Base-by-base conservation (phyloP, 2,113 vertebrate species). In the Scolopax mira region DNA sequence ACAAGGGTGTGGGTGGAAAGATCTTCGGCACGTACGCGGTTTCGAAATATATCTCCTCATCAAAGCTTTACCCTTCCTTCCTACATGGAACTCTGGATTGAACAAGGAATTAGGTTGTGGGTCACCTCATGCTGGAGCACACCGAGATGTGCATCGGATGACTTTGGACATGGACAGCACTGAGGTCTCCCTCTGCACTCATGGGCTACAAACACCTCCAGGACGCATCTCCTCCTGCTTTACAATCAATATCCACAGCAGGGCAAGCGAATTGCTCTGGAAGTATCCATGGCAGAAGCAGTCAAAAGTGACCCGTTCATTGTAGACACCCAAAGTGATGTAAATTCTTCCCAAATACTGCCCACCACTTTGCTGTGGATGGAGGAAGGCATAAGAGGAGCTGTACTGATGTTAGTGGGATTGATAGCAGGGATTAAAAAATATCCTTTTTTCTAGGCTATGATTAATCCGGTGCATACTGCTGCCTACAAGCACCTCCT, bases 41-140 rank as follows among this genome's bases (percentile, higher is more conserved):
- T 95, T 93, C 19, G 18, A 95, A 93, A 96, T 5, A 44, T 51
- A 70, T 18, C 83, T 92, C 60, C 64, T 90, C 79, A 52, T 60
- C 88, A 83, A 58, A 84, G 46, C 69, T 62, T 66, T 65, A 28
- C 24, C 77, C 54, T 72, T 52, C 54, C 54, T 90, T 46, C 46
- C 35, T 78, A 7, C 3, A 1, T 13, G 72, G 42, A 15, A 17
- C 52, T 49, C 46, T 39, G 69, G 13, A 4, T 35, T 64, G 55
- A 89, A 62, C 41, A 31, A 48, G 80, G 86, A 87, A 4, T 13
- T 30, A 52, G 24, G 48, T 18, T 84, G 67, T 42, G 57, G 39
- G 57, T 74, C 41, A 46, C 25, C 22, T 82, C 0, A 0, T 58
- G 51, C 64, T 73, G 55, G 60, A 80, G 77, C 1, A 0, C 46